A percentile compares a stretch with the other conserved stretches of the same genome.
These are phyloP conservation scores for Anomalospiza imberbis DNA, from an alignment of 2,797 vertebrate genomes.

Conservation along the genomic window DNA sequence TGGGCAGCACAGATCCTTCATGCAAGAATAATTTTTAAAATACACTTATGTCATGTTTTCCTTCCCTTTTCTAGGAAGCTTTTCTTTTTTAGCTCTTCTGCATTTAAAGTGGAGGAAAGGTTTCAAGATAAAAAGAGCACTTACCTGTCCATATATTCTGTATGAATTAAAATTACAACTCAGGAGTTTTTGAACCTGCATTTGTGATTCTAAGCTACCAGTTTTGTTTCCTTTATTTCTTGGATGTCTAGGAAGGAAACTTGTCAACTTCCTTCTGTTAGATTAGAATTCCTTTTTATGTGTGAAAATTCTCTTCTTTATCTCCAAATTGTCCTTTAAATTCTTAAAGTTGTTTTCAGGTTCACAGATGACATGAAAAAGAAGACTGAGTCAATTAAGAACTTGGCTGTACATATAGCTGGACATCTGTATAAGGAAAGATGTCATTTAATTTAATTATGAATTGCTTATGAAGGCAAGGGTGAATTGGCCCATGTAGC, in stretches of 20 bases:
- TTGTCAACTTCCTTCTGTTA: background rate
- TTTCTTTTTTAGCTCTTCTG: background rate
- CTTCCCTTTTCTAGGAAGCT: background rate
- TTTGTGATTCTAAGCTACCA: background rate
- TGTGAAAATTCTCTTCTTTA: background rate
- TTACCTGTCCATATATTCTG: background rate
- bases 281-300: background rate
- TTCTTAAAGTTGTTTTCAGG: background rate
- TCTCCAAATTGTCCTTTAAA: background rate
- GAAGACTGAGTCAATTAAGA: background rate
- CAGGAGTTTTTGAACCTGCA: background rate
- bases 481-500: background rate
- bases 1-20: background rate
- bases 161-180: background rate
- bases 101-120: background rate
- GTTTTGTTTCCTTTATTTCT: background rate
- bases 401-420: background rate
- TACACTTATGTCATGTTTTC: background rate
- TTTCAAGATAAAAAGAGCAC: background rate
- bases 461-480: background rate
- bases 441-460: background rate
- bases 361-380: background rate
- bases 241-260: background rate
- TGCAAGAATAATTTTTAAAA: background rate
- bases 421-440: background rate